A percentile compares a stretch with the other conserved stretches of the same genome.
Evolutionary conservation across 2,113 vertebrate species (phyloP).

Genomic region (Cairina moschata): DNA sequence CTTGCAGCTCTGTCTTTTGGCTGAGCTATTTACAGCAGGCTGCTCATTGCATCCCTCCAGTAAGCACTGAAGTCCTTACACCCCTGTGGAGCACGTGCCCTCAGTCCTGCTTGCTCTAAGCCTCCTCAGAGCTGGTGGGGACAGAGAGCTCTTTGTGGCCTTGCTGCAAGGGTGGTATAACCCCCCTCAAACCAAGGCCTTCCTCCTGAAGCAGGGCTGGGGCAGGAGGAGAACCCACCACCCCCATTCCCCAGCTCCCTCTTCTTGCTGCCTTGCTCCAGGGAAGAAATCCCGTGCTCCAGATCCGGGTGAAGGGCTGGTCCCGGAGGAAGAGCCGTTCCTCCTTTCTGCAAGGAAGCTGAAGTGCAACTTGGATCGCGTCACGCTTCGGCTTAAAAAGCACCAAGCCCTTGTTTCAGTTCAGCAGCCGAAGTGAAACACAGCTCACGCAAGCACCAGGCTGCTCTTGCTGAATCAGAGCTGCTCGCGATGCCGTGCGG

Average conservation of each 20-base stretch:
- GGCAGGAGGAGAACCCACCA: neutral
- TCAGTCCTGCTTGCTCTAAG: neutral
- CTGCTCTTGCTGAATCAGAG: neutral
- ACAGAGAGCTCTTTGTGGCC: neutral
- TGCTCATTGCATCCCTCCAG: neutral
- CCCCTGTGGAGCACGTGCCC: neutral
- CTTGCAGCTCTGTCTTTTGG: neutral
- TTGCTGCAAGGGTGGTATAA: neutral
- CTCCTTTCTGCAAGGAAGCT: neutral
- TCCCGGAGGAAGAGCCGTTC: neutral
- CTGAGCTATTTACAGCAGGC: neutral
- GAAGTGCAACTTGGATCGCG: accelerated
- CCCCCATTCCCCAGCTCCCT: neutral
- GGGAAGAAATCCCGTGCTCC: neutral
- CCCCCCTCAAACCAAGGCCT: neutral
- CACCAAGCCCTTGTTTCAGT: neutral
- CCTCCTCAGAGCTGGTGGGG: neutral
- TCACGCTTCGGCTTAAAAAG: neutral
- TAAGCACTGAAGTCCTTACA: neutral
- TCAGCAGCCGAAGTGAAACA: neutral
- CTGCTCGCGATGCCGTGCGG: accelerated
- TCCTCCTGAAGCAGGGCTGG: neutral
- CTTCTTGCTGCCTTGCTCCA: accelerated
- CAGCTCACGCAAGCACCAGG: neutral
- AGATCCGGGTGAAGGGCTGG: neutral